Evolutionary conservation across 2,113 vertebrate genomes (phyloP).

Genomic region (Dissostichus mawsoni): DNA sequence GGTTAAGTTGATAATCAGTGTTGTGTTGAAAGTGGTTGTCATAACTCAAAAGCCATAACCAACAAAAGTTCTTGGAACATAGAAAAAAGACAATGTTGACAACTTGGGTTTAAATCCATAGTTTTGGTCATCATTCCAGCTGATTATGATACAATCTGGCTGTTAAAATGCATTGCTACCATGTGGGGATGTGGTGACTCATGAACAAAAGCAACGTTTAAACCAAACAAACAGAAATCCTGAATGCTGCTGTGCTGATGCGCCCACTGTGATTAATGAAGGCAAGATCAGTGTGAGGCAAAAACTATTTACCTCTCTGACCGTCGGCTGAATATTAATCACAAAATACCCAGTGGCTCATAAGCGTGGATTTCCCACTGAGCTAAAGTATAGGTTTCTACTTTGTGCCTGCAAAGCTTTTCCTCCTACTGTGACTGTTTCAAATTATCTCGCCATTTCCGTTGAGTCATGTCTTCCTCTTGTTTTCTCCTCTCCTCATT

Average conservation of each 20-base stretch:
- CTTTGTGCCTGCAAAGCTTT: constrained; percentile 22
- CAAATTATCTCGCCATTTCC: constrained; percentile 47
- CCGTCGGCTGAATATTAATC: constrained; percentile 41
- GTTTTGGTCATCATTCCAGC: not conserved
- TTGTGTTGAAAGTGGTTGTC: no score
- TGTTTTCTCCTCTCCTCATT: constrained; percentile 29
- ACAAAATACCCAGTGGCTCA: constrained; percentile 34
- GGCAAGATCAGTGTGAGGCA: constrained; percentile 46
- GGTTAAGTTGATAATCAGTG: no score
- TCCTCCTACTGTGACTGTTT: constrained; percentile 29
- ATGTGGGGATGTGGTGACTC: not conserved
- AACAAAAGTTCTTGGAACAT: no score
- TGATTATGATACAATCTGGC: not conserved
- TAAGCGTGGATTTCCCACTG: constrained; percentile 39
- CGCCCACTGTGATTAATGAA: constrained; percentile 40
- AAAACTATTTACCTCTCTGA: constrained; percentile 52
- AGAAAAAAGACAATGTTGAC: not conserved
- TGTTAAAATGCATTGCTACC: not conserved
- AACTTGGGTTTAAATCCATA: not conserved
- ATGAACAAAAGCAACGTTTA: not conserved
- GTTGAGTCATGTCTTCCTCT: constrained; percentile 44
- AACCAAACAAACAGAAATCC: constrained; percentile 23
- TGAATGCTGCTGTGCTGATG: constrained; percentile 17
- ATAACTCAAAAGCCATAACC: no score
- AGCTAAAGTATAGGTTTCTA: constrained; percentile 34